Evolutionary conservation across 2,113 vertebrate species (phyloP).

Genomic region (Numenius arquata): DNA sequence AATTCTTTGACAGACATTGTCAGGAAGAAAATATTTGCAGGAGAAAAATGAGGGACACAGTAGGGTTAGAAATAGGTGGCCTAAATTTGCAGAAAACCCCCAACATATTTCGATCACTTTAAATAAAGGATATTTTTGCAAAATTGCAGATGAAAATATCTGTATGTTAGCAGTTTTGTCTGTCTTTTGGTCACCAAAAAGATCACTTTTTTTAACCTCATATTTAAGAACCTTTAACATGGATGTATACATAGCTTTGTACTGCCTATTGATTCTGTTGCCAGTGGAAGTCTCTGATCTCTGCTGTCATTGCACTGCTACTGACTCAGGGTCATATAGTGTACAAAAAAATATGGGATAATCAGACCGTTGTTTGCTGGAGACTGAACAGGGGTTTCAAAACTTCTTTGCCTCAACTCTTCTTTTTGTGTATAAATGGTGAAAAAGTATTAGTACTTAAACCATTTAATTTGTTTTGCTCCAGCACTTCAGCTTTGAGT

Average conservation of each 20-base stretch:
- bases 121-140: background rate
- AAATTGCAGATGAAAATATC: background rate
- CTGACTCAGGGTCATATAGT: background rate
- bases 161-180: background rate
- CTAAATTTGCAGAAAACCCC: background rate
- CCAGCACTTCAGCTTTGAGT: background rate
- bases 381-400: background rate
- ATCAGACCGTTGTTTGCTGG: background rate
- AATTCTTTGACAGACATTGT: background rate
- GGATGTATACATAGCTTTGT: background rate
- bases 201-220: background rate
- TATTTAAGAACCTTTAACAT: background rate
- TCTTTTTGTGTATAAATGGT: background rate
- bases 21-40: background rate
- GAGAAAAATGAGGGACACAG: background rate
- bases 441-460: background rate
- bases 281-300: background rate
- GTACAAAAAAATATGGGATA: background rate
- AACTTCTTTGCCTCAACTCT: background rate
- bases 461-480: background rate
- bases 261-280: background rate
- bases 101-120: background rate
- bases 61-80: background rate
- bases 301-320: background rate
- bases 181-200: background rate